Evolutionary conservation across 2,797 vertebrate species (phyloP).

Genomic region (Acanthiza pusilla): DNA sequence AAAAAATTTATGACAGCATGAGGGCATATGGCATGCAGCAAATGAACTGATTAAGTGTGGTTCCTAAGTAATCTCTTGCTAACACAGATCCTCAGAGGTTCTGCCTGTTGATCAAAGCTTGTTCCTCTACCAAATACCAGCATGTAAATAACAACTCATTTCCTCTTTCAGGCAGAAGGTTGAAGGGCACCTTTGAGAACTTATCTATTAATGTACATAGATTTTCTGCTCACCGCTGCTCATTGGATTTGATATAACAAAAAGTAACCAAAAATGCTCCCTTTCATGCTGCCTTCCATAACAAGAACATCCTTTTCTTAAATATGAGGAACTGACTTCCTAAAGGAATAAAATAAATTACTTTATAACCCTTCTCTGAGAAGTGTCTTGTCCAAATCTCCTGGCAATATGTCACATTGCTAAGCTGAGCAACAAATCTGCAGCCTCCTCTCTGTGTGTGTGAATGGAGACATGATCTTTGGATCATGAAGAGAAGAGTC

Average conservation of each 20-base stretch:
- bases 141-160: background rate
- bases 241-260: background rate
- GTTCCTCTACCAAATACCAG: background rate
- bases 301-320: background rate
- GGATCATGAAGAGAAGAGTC: background rate
- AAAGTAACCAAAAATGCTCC: background rate
- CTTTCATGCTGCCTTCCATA: background rate
- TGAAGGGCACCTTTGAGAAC: background rate
- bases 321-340: background rate
- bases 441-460: background rate
- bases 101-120: background rate
- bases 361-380: background rate
- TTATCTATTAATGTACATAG: background rate
- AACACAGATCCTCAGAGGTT: background rate
- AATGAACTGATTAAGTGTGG: background rate
- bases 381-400: background rate
- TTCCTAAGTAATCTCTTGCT: background rate
- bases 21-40: background rate
- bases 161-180: background rate
- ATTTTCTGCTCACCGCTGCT: background rate
- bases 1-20: background rate
- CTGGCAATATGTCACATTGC: background rate
- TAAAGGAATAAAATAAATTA: background rate
- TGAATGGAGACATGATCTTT: background rate
- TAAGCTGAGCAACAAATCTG: background rate